Percentiles rank a stretch among this genome's conserved stretches.
Conservation (phyloP, 2,888 invertebrate species). For the Pyrocoelia pectoralis region DNA sequence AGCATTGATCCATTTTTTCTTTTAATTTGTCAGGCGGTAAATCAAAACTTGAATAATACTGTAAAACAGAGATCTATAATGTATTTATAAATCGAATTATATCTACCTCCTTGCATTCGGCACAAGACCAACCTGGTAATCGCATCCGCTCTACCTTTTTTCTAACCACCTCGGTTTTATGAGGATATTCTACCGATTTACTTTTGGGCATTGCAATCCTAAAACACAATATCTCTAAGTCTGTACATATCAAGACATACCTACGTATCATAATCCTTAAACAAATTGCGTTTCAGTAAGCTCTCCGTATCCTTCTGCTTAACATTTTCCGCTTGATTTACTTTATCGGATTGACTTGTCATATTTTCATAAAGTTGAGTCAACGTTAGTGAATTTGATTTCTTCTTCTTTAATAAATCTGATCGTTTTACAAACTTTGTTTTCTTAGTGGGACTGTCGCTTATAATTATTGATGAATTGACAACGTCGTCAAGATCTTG, state of each 20-base stretch:
- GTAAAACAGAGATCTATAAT: no score
- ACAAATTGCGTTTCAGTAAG: background rate
- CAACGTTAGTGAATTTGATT: background rate
- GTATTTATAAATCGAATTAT: no score
- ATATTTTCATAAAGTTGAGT: constrained; percentile 4
- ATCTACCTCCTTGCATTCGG: constrained; percentile 57
- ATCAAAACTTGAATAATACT: constrained; percentile 47
- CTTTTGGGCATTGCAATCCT: constrained; percentile 19
- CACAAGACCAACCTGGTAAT: constrained; percentile 57
- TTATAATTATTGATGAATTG: constrained; percentile 14
- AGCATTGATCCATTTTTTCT: constrained; percentile 59
- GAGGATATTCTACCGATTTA: constrained; percentile 48
- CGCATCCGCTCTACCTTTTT: constrained; percentile 54
- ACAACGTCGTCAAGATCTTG: constrained; percentile 2
- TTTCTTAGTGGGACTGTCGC: background rate
- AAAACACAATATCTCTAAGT: no score
- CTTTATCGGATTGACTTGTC: background rate
- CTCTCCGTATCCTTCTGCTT: background rate
- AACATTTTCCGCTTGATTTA: background rate
- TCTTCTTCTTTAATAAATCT: background rate
- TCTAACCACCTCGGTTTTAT: constrained; percentile 50
- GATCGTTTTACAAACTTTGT: background rate
- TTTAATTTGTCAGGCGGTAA: constrained; percentile 56
- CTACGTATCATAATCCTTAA: constrained; percentile 23
- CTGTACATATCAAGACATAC: background rate